Evolutionary conservation across 2,888 invertebrate genomes (phyloP).

Genomic region (Troglohyphantes excavatus): DNA sequence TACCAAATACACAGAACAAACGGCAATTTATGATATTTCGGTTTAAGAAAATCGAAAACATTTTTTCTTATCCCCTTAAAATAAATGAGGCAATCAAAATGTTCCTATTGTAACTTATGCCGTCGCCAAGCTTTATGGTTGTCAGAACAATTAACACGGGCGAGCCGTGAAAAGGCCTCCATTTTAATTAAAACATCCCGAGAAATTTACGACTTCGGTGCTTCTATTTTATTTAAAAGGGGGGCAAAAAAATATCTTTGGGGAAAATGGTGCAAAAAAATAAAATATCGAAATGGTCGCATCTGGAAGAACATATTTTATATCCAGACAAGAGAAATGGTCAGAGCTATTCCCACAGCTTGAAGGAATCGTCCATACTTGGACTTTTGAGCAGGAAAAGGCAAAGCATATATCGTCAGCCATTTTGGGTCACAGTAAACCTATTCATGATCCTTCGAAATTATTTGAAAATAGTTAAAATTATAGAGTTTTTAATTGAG

Average conservation of each 20-base stretch:
- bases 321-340: conserved; percentile 78
- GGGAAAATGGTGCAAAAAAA: not conserved
- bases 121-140: conserved; percentile 61
- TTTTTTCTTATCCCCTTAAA: conserved; percentile 21
- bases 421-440: conserved; percentile 29
- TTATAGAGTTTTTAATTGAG: too few relatives aligned
- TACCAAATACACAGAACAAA: not conserved
- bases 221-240: conserved; percentile 69
- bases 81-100: conserved; percentile 64
- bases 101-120: conserved; percentile 65
- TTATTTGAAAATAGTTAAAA: too few relatives aligned
- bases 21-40: conserved; percentile 29
- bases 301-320: conserved; percentile 78
- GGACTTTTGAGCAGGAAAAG: not conserved
- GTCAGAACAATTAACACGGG: conserved; percentile 59
- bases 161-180: conserved; percentile 33
- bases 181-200: conserved; percentile 72
- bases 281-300: conserved; percentile 51
- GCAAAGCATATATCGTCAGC: not conserved
- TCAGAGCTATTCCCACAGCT: conserved; percentile 74
- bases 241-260: not conserved
- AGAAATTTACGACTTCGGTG: conserved; percentile 58
- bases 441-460: too few relatives aligned
- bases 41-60: conserved; percentile 7
- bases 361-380: conserved; percentile 66